A percentile compares a stretch with the other conserved stretches of the same genome.
Conservation (phyloP, 2,797 vertebrate genomes). For the Micrastur ruficollis region DNA sequence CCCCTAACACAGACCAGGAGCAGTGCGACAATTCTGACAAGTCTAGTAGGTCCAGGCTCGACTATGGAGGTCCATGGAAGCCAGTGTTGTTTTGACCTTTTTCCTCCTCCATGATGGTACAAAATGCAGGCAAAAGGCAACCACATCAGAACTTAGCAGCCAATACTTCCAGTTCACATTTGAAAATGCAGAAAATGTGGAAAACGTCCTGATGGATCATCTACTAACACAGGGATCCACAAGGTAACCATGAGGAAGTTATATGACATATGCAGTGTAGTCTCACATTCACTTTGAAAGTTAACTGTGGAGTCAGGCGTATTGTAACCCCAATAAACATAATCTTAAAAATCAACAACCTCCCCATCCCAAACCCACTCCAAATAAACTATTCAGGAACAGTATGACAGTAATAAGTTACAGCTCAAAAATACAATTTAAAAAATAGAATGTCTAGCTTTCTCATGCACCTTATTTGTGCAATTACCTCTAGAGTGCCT, state of each 20-base stretch:
- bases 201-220: neutral
- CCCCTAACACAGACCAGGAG: neutral
- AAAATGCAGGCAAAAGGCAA: neutral
- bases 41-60: neutral
- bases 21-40: neutral
- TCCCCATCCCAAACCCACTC: neutral
- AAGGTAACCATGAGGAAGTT: neutral
- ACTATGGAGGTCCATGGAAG: neutral
- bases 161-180: neutral
- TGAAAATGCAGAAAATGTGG: neutral
- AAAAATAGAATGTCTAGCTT: neutral
- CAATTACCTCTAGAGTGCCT: conserved; percentile 95
- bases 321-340: neutral
- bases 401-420: neutral
- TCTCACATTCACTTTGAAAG: neutral
- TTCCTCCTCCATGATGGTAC: neutral
- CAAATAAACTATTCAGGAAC: neutral
- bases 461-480: conserved; percentile 4
- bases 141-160: neutral
- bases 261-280: neutral
- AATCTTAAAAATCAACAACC: neutral
- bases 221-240: neutral
- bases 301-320: neutral
- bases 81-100: neutral
- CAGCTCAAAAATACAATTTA: neutral